Conservation (phyloP, 2,113 vertebrate genomes). For the Indri indri region DNA sequence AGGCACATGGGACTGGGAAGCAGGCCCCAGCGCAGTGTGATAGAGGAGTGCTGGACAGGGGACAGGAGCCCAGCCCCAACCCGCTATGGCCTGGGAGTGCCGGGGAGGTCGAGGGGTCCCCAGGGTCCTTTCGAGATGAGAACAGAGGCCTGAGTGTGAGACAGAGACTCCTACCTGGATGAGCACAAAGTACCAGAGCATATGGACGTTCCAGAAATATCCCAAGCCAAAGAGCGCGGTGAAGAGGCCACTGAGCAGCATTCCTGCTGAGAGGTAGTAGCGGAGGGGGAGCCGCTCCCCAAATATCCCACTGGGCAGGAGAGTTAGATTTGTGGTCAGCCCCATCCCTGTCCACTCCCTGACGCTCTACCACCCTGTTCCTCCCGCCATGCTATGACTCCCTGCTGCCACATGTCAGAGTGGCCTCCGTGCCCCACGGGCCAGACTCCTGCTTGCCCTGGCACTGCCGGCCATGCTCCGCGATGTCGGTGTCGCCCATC, state of each 20-base stretch:
- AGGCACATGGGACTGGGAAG: background rate
- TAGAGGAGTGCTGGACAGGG: background rate
- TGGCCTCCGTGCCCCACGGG: background rate
- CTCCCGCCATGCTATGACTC: background rate
- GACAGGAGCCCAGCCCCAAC: background rate
- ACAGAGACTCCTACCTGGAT: slow-evolving; percentile 88
- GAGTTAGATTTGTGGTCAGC: background rate
- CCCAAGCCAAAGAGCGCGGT: slow-evolving; percentile 93
- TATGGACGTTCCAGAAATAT: slow-evolving; percentile 95
- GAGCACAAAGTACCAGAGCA: slow-evolving; percentile 92
- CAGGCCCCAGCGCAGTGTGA: fast-evolving
- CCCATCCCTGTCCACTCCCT: background rate
- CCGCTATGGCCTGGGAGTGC: background rate
- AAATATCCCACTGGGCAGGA: slow-evolving; percentile 91
- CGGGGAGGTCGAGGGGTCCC: background rate
- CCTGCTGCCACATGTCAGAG: background rate
- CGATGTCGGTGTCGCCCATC: fast-evolving
- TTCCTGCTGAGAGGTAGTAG: slow-evolving; percentile 93
- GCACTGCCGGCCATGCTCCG: fast-evolving
- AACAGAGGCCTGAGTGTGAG: background rate
- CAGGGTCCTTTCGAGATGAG: background rate
- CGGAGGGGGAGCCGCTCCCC: slow-evolving; percentile 96
- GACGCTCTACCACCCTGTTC: fast-evolving
- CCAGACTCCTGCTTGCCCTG: background rate
- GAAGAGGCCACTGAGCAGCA: slow-evolving; percentile 94